Evolutionary conservation across 2,113 vertebrate genomes (phyloP), one percentile per base, ranked within the genome.

Genomic region (Eclectus roratus): DNA sequence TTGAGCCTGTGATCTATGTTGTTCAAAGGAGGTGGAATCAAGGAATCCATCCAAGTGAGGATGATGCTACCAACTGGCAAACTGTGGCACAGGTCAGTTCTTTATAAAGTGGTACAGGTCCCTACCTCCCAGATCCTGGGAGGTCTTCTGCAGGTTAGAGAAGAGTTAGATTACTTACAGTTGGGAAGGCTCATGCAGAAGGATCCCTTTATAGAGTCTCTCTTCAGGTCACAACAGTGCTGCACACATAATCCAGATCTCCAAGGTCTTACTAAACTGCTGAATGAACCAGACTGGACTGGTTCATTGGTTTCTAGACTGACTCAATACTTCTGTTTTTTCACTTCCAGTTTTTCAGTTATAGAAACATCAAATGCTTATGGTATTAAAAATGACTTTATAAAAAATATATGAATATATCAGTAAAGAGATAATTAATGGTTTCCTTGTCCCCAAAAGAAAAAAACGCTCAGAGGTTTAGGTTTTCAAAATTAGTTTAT

Each of bases 41-140:
- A 17, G 99, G 99, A 47, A 99, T 99, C 88, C 99, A 99, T 79
- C 99, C 99, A 47, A 99, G 99, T 8, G 99, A 99, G 43, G 99
- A 99, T 19, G 99, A 99, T 27, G 99, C 99, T 88, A 99, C 98
- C 0, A 97, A 94, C 19, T 99, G 99, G 99, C 97, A 99, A 97
- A 99, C 98, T 0, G 97, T 99, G 41, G 98, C 98, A 29, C 99
- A 99, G 99, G 99, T 99, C 6, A 96, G 98, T 93, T 29, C 33
- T 80, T 74, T 63, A 20, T 69, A 41, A 4, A 50, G 18, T 1
- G 1, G 1, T 39, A 35, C 7, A 23, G 4, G 46, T 84, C 52
- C 16, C 16, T 78, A 9, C 15, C 18, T 73, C 80, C 35, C 49
- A 82, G 46, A 50, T 17, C 10, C 4, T 61, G 52, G 70, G 76